phyloP scores from a whole-genome alignment of 2,888 invertebrate genomes.

The Deilephila elpenor region DNA sequence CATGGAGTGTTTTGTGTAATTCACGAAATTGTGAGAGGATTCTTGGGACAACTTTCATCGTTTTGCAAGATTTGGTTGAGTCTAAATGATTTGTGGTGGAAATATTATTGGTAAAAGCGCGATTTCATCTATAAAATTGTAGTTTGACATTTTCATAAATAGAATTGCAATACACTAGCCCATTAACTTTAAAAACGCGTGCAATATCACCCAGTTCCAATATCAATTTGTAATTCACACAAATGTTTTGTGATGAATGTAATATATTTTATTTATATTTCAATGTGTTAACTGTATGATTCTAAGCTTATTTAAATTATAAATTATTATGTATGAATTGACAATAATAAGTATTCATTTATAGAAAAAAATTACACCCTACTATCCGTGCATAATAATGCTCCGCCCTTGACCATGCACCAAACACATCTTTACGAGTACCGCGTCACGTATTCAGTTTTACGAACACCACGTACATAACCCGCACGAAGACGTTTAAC shows the following conservation, averaged over 20 bases:
- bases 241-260: no score
- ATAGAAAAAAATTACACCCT: no score
- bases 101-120: background rate
- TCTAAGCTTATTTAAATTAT: no score
- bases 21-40: slow-evolving; percentile 58
- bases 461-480: slow-evolving; percentile 28
- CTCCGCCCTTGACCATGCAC: slow-evolving; percentile 15
- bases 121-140: background rate
- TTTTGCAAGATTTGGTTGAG: slow-evolving; percentile 1
- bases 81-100: background rate
- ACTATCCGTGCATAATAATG: background rate
- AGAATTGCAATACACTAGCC: no score
- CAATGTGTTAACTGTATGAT: no score
- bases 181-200: no score
- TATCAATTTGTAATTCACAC: no score
- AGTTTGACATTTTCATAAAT: no score
- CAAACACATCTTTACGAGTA: slow-evolving; percentile 29
- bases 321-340: no score
- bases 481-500: slow-evolving; percentile 51
- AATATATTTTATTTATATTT: no score
- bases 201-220: no score
- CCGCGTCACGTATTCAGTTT: slow-evolving; percentile 30
- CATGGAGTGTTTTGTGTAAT: slow-evolving; percentile 60
- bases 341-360: no score
- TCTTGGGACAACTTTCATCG: slow-evolving; percentile 51